Base-by-base conservation (phyloP, 2,888 invertebrate genomes). In the Trissoscelio sp. region DNA sequence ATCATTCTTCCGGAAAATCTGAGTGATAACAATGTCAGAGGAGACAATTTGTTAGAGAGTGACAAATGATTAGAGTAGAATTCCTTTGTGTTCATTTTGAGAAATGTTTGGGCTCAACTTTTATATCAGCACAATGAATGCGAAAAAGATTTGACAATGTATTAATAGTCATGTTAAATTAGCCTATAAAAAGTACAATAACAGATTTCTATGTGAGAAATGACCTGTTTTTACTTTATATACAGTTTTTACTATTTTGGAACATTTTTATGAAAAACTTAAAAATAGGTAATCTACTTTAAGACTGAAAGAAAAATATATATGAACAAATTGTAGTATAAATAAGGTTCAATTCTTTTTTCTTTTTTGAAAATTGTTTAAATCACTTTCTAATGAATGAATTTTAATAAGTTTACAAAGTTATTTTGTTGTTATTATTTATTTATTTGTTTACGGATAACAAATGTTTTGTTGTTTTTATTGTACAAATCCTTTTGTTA, bases 1-100 rank as follows among this genome's bases (percentile, higher is more conserved):
- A 79, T 83, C 53, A 28, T 82, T 58, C 31, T 82, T 34, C 16
- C 70, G 16, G 55, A 79, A 18, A 55, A 16, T 11, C 18, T n/a
- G 22, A 28, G 12, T 7, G 62, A 74, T 46, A 28, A 24, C 28
- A 62, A 1, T n/a, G 42, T 70, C 20, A 20, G 73, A 75, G 78
- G 75, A 62, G 66, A 78, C 31, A 20, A 82, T 20, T 22, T 24
- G 44, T 48, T 60, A 46, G 53, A 81, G n/a, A 37, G 37, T 37
- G 37, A 37, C n/a, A 37, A 37, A 37, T 37, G n/a, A n/a, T n/a
- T n/a, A n/a, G n/a, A n/a, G n/a, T n/a, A n/a, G n/a, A n/a, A n/a
- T n/a, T n/a, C n/a, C n/a, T n/a, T n/a, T n/a, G n/a, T n/a, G n/a
- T n/a, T n/a, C n/a, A n/a, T n/a, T n/a, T n/a, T n/a, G n/a, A n/a